Conservation (phyloP, 2,113 vertebrate genomes). For the Orientallactaga bullata region DNA sequence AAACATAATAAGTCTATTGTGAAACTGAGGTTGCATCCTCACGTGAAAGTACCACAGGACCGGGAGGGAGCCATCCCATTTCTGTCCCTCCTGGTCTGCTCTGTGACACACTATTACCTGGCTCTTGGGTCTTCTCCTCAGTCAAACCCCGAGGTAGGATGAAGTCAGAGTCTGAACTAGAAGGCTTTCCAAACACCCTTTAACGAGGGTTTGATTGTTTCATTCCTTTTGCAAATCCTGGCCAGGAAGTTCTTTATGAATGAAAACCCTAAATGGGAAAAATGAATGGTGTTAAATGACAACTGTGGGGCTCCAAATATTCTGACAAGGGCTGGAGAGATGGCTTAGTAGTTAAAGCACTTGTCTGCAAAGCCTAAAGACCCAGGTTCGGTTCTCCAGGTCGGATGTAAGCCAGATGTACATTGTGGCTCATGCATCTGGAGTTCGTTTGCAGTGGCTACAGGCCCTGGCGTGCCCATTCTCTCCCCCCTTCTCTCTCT, state of each 20-base stretch:
- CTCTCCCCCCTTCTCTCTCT: no score
- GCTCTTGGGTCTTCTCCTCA: background rate
- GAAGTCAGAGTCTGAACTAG: background rate
- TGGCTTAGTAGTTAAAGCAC: no score
- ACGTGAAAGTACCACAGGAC: background rate
- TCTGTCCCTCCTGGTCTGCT: background rate
- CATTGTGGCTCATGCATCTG: no score
- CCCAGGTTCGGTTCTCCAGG: no score
- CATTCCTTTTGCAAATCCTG: slow-evolving; percentile 46
- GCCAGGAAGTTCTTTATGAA: slow-evolving; percentile 20
- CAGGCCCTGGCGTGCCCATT: no score
- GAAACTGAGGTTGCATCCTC: slow-evolving; percentile 33
- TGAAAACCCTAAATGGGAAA: slow-evolving; percentile 49
- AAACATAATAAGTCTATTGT: slow-evolving; percentile 49
- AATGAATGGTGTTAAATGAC: background rate
- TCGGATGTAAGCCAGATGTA: no score
- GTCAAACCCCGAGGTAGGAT: background rate
- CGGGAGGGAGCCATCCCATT: background rate
- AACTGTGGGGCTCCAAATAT: background rate
- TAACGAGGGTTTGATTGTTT: background rate
- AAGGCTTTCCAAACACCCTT: background rate
- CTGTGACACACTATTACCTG: background rate
- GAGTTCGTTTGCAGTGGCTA: no score
- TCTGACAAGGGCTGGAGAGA: background rate
- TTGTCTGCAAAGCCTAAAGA: no score